Evolutionary conservation across 2,113 vertebrate genomes (phyloP), one percentile per base, ranked within the genome.

Genomic region (Phylloscopus trochiloides): DNA sequence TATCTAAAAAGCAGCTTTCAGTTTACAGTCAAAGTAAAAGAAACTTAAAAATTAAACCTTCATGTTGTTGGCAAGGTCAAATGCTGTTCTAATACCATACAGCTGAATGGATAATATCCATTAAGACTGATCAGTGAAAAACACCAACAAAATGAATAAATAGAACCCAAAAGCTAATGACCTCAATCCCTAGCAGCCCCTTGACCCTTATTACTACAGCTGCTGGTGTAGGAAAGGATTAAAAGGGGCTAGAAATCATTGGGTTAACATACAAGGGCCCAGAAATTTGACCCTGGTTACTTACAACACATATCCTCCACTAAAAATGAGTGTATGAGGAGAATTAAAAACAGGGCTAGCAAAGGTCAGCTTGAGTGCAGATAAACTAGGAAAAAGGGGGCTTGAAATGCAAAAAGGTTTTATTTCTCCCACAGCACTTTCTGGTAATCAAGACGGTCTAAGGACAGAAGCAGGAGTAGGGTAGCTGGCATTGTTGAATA

Each of bases 271-370:
- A 95, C 63, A 91, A 97, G 97, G 96, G 96, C 92, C 97, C 94
- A 92, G 97, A 98, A 98, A 98, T 97, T 96, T 98, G 98, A 98
- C 97, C 97, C 97, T 97, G 86, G 79, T 97, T 97, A 97, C 97
- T 97, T 97, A 98, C 95, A 97, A 96, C 95, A 89, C 95, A 95
- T 96, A 97, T 96, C 88, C 97, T 90, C 96, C 93, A 97, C 97
- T 98, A 97, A 98, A 98, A 98, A 97, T 97, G 96, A 92, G 97
- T 97, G 87, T 96, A 98, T 70, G 89, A 97, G 89, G 88, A 97
- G 97, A 98, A 98, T 98, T 98, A 97, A 97, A 98, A 98, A 97
- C 97, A 98, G 98, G 97, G 96, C 96, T 94, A 95, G 88, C 82
- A 97, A 96, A 98, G 97, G 97, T 98, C 98, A 98, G 91, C 88